A percentile compares a stretch with the other conserved stretches of the same genome.
phyloP scores from a whole-genome alignment of 2,888 invertebrate genomes.

The Pandemis corylana region DNA sequence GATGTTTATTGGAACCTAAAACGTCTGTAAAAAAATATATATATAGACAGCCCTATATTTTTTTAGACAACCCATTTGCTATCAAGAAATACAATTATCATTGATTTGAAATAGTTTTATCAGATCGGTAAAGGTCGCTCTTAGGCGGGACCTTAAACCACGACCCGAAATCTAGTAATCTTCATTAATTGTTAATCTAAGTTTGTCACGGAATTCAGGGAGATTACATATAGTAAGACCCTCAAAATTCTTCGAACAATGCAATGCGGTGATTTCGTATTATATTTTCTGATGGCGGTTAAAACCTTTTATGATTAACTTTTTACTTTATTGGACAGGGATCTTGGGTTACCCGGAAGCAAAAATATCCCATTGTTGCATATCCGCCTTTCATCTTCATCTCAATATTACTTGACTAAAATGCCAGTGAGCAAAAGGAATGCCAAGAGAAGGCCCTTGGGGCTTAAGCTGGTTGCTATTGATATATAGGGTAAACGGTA shows the following conservation, averaged over 20 bases:
- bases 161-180: no score
- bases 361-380: conserved; percentile 1
- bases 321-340: not conserved
- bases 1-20: no score
- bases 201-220: no score
- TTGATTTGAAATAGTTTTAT: no score
- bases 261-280: not conserved
- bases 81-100: no score
- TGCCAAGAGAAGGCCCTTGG: not conserved
- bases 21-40: no score
- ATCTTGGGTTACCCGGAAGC: not conserved
- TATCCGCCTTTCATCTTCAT: not conserved
- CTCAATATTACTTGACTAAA: not conserved
- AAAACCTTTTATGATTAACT: not conserved
- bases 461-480: not conserved
- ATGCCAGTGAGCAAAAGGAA: not conserved
- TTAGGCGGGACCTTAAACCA: no score
- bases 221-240: not conserved
- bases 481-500: not conserved
- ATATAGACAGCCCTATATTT: no score
- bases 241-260: no score
- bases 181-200: no score
- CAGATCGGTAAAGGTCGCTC: no score
- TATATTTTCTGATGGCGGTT: not conserved
- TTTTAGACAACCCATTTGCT: no score